Conservation (phyloP, 1,140 invertebrate species). For the Drosophila lowei region DNA sequence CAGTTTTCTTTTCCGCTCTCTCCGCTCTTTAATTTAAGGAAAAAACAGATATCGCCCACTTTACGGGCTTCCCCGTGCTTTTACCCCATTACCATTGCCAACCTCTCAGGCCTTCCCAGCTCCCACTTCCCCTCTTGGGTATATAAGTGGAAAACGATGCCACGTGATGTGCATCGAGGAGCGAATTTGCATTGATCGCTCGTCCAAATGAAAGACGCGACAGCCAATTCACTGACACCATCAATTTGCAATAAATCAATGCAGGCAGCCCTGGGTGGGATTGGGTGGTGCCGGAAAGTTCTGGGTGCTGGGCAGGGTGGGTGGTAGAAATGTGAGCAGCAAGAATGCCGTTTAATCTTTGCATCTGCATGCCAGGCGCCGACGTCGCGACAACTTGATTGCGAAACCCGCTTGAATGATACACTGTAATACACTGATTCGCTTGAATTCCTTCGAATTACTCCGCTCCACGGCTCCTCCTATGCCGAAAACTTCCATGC, state of each 20-base stretch:
- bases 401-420: conserved; percentile 46
- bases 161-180: conserved; percentile 70
- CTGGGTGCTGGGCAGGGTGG: neutral
- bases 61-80: neutral
- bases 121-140: neutral
- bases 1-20: no score
- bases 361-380: conserved; percentile 49
- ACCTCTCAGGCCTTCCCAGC: neutral
- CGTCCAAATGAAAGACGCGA: conserved; percentile 26
- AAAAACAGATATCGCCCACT: no score
- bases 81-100: conserved; percentile 24
- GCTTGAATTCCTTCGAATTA: conserved; percentile 3
- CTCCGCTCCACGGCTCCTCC: no score
- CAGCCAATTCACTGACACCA: conserved; percentile 63
- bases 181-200: conserved; percentile 61
- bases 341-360: conserved; percentile 69
- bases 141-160: conserved; percentile 63
- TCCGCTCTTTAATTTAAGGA: no score
- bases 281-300: neutral
- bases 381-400: conserved; percentile 72
- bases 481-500: conserved; percentile 27
- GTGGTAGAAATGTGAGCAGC: neutral
- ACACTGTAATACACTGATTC: conserved; percentile 14
- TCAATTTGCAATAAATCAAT: conserved; percentile 77
- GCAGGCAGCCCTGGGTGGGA: conserved; percentile 1